Percentiles rank a stretch among this genome's conserved stretches.
Evolutionary conservation across 2,888 invertebrate genomes (phyloP).

Genomic region (Mythimna vitellina): DNA sequence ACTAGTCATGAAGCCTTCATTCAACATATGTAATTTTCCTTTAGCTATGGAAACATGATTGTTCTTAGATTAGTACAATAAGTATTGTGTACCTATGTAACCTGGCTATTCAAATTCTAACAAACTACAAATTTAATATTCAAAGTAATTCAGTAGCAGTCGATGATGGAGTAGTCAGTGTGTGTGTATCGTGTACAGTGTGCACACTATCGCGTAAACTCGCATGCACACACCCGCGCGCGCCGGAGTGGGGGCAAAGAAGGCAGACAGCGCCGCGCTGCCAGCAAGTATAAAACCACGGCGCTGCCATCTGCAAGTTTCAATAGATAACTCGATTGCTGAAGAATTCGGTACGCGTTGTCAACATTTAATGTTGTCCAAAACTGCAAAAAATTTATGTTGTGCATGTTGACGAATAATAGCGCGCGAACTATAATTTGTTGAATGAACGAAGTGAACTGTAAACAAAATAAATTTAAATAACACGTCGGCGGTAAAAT

Average conservation of each 20-base stretch:
- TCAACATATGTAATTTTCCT: neutral
- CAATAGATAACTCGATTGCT: slow-evolving; percentile 89
- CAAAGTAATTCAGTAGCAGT: slow-evolving; percentile 72
- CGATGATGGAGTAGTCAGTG: slow-evolving; percentile 65
- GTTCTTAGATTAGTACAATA: slow-evolving; percentile 31
- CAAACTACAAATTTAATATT: slow-evolving; percentile 72
- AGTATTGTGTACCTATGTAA: slow-evolving; percentile 39
- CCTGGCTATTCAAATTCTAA: slow-evolving; percentile 57
- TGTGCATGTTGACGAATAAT: slow-evolving; percentile 77
- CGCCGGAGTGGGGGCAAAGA: slow-evolving; percentile 65
- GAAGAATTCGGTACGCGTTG: slow-evolving; percentile 85
- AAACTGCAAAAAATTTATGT: slow-evolving; percentile 79
- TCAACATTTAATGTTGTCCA: slow-evolving; percentile 81
- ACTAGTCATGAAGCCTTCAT: slow-evolving; percentile 1
- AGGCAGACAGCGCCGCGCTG: slow-evolving; percentile 73
- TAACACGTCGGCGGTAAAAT: slow-evolving; percentile 69
- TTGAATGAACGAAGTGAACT: slow-evolving; percentile 75
- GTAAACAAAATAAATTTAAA: slow-evolving; percentile 63
- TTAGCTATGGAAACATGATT: slow-evolving; percentile 16
- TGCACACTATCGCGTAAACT: slow-evolving; percentile 53
- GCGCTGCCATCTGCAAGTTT: slow-evolving; percentile 90
- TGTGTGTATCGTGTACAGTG: slow-evolving; percentile 71
- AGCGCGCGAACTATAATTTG: slow-evolving; percentile 81
- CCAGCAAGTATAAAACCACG: slow-evolving; percentile 87
- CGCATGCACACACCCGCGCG: slow-evolving; percentile 61